Percentiles rank a stretch among this genome's conserved stretches.
Evolutionary conservation across 2,888 invertebrate genomes (phyloP).

Genomic region (Eucera pruinosa): DNA sequence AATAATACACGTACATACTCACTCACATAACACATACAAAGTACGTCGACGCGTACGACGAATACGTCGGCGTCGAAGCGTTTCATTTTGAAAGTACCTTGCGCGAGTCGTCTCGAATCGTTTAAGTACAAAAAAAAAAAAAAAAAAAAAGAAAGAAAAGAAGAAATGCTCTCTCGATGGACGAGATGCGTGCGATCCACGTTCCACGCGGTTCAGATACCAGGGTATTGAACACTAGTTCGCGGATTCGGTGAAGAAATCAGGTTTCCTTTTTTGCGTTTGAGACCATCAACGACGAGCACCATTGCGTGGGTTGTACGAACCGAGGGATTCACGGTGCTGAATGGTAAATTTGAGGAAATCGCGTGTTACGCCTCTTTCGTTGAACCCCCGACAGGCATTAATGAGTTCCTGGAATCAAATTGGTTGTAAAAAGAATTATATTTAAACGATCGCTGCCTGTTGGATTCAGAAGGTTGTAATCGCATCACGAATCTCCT

Average conservation of each 20-base stretch:
- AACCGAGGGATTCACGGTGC: slow-evolving; percentile 40
- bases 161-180: slow-evolving; percentile 41
- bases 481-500: slow-evolving; percentile 17
- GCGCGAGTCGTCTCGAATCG: slow-evolving; percentile 72
- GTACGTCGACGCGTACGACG: slow-evolving; percentile 38
- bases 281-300: slow-evolving; percentile 16
- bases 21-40: slow-evolving; percentile 37
- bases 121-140: slow-evolving; percentile 70
- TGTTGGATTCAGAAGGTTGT: slow-evolving; percentile 6
- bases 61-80: slow-evolving; percentile 49
- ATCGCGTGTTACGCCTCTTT: slow-evolving; percentile 39
- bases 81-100: slow-evolving; percentile 71
- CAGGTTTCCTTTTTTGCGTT: slow-evolving; percentile 40
- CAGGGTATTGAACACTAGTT: slow-evolving; percentile 50
- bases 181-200: slow-evolving; percentile 53
- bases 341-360: slow-evolving; percentile 29
- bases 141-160: neutral
- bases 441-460: slow-evolving; percentile 17
- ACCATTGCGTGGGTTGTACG: slow-evolving; percentile 28
- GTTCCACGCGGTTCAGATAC: slow-evolving; percentile 48
- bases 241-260: slow-evolving; percentile 52
- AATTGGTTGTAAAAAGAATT: slow-evolving; percentile 29
- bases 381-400: slow-evolving; percentile 38
- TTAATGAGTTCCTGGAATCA: slow-evolving; percentile 48
- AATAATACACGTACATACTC: slow-evolving; percentile 24